Conservation (phyloP, 2,888 invertebrate species). For the Stegana nigrithorax region DNA sequence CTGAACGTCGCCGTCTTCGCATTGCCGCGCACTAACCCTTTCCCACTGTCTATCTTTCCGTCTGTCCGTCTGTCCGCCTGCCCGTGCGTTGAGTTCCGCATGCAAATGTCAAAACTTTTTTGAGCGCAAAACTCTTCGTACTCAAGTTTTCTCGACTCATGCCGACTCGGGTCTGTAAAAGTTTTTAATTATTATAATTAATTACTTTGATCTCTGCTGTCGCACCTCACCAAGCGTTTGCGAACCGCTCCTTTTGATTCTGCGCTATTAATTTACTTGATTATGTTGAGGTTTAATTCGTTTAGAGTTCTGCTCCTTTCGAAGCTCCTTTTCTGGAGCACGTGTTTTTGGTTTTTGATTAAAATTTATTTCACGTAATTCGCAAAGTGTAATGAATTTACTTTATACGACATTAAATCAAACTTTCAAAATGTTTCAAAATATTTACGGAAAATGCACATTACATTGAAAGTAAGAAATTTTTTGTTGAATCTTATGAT, state of each 20-base stretch:
- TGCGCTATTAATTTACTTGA: slow-evolving; percentile 56
- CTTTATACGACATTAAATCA: slow-evolving; percentile 36
- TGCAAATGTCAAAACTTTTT: slow-evolving; percentile 12
- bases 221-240: slow-evolving; percentile 28
- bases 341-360: slow-evolving; percentile 35
- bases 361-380: slow-evolving; percentile 52
- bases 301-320: slow-evolving; percentile 35
- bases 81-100: neutral
- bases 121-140: neutral
- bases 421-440: too few relatives aligned
- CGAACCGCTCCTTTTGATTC: slow-evolving; percentile 16
- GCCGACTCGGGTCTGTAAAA: slow-evolving; percentile 40
- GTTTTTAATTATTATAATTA: slow-evolving; percentile 61
- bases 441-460: too few relatives aligned
- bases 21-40: neutral
- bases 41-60: too few relatives aligned
- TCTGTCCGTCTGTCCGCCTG: too few relatives aligned
- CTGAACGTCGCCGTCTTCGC: neutral
- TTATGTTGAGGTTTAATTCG: slow-evolving; percentile 55
- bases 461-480: too few relatives aligned
- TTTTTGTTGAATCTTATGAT: too few relatives aligned
- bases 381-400: slow-evolving; percentile 52
- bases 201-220: slow-evolving; percentile 56
- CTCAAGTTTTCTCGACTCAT: slow-evolving; percentile 56
- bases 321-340: neutral